Conservation (phyloP, 2,797 vertebrate species). For the Manis crassicaudata region DNA sequence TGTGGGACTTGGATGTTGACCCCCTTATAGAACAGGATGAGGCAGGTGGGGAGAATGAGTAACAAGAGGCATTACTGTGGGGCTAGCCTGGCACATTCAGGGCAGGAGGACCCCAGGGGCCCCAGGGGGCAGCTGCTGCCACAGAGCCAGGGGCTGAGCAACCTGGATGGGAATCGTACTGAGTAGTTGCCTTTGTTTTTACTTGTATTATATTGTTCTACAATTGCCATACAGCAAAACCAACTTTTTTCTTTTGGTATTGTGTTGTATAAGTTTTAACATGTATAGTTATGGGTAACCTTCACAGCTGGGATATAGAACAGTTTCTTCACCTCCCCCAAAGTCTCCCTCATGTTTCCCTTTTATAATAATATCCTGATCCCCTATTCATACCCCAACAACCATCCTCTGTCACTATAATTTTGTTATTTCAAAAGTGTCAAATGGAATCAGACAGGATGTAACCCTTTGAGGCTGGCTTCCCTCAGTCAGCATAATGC, state of each 20-base stretch:
- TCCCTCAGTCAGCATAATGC: not conserved
- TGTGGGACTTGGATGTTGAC: not conserved
- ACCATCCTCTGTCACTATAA: not conserved
- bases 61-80: not conserved
- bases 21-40: not conserved
- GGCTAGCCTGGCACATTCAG: not conserved
- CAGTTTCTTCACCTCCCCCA: not conserved
- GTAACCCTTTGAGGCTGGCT: not conserved
- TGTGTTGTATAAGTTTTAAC: not conserved
- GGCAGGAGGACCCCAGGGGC: not conserved
- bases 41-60: no score
- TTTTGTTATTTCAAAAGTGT: not conserved
- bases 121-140: not conserved
- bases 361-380: not conserved
- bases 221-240: not conserved
- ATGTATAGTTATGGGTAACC: not conserved
- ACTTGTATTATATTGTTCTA: not conserved
- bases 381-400: not conserved
- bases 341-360: not conserved
- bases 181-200: not conserved
- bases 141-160: not conserved
- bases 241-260: not conserved
- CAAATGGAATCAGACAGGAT: not conserved
- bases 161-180: not conserved
- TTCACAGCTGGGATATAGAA: not conserved